Percentiles rank a stretch among this genome's conserved stretches.
These are phyloP conservation scores for Meloidogyne floridensis DNA, from an alignment of 1,140 invertebrate species.

Conservation along the genomic window DNA sequence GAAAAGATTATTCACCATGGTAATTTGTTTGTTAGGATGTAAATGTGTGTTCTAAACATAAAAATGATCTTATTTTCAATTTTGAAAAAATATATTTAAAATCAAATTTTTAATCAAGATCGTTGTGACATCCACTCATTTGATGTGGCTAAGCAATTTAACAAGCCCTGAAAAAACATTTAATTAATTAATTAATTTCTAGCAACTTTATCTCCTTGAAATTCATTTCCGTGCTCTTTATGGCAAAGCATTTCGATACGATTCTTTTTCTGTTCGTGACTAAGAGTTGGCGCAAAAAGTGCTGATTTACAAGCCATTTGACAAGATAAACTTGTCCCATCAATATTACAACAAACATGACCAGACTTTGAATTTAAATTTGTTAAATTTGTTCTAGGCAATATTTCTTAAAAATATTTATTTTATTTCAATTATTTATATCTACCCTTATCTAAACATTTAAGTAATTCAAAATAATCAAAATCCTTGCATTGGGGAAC, in stretches of 20 bases:
- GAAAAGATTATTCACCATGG: constrained; percentile 18
- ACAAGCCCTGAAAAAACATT: constrained; percentile 6
- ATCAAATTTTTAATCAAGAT: not conserved
- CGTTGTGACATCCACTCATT: constrained; percentile 19
- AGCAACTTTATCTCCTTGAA: constrained; percentile 28
- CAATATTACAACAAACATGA: constrained; percentile 32
- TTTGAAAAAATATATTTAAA: not conserved
- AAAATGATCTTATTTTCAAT: not conserved
- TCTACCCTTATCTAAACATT: constrained; percentile 31
- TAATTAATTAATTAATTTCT: not conserved
- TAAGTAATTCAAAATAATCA: constrained; percentile 29
- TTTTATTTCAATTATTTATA: not conserved
- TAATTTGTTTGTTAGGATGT: not conserved
- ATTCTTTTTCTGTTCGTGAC: constrained; percentile 33
- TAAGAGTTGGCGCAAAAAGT: constrained; percentile 35
- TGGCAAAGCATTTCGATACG: constrained; percentile 34
- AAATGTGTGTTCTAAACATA: not conserved
- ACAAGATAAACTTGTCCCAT: constrained; percentile 16
- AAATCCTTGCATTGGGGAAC: constrained; percentile 25
- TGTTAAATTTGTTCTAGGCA: constrained; percentile 27
- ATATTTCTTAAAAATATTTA: constrained; percentile 26
- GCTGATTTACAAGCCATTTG: constrained; percentile 31
- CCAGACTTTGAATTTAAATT: constrained; percentile 37
- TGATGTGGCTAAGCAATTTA: constrained; percentile 20
- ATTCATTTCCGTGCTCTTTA: constrained; percentile 17